Evolutionary conservation across 2,113 vertebrate species (phyloP).

Genomic region (chimpanzee (Pan troglodytes)): DNA sequence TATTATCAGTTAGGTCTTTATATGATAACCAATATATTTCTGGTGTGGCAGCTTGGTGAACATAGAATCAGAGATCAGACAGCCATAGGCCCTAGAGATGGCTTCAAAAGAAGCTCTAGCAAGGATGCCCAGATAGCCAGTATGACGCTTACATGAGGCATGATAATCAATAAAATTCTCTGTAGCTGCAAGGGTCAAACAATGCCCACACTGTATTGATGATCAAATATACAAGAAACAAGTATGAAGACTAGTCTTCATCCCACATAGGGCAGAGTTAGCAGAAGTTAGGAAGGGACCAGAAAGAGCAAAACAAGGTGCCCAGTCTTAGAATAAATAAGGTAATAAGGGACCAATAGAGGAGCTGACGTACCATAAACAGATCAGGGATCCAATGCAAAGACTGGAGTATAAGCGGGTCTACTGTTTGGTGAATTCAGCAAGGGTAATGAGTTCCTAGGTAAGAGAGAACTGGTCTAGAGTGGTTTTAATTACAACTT

Average conservation of each 20-base stretch:
- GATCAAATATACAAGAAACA: neutral
- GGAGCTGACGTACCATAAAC: neutral
- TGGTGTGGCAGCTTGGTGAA: neutral
- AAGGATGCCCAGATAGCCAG: neutral
- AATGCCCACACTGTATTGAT: neutral
- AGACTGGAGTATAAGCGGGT: neutral
- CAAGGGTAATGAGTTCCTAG: neutral
- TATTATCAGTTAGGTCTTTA: neutral
- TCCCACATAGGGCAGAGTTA: neutral
- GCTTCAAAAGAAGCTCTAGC: neutral
- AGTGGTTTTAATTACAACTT: neutral
- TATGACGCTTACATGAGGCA: neutral
- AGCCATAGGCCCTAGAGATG: neutral
- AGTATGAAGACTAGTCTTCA: neutral
- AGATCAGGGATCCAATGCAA: neutral
- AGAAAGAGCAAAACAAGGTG: neutral
- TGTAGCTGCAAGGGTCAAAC: neutral
- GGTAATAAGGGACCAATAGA: neutral
- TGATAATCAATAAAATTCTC: neutral
- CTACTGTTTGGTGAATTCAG: neutral
- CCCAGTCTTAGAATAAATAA: neutral
- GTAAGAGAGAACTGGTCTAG: neutral
- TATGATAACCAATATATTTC: neutral
- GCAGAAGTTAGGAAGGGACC: neutral
- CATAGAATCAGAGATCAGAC: neutral